Evolutionary conservation across 2,113 vertebrate species (phyloP).

Genomic region (Cochlearius cochlearius): DNA sequence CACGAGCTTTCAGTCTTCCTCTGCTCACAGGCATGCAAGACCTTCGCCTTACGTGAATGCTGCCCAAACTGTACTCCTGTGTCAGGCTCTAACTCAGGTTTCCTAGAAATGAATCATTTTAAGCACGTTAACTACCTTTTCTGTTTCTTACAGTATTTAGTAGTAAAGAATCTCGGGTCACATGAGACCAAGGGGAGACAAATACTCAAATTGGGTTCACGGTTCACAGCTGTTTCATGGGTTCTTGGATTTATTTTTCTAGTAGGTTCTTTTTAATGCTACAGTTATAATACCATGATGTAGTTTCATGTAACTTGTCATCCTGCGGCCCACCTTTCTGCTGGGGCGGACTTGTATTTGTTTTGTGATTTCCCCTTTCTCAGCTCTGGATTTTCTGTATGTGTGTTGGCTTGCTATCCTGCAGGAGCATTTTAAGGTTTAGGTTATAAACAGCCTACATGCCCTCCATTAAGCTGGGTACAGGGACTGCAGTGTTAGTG

Average conservation of each 20-base stretch:
- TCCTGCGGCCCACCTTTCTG: neutral
- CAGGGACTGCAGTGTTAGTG: neutral
- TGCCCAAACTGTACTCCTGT: accelerated
- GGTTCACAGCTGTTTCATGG: neutral
- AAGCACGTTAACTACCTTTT: neutral
- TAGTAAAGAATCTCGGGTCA: neutral
- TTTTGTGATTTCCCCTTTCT: neutral
- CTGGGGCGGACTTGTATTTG: accelerated
- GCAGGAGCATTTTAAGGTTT: neutral
- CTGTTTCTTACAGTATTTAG: accelerated
- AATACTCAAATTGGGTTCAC: neutral
- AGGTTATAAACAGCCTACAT: neutral
- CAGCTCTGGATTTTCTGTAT: neutral
- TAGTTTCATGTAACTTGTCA: neutral
- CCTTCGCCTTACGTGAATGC: too few species aligned
- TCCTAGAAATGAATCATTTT: neutral
- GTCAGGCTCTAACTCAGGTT: neutral
- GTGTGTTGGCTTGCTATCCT: neutral
- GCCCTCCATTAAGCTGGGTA: neutral
- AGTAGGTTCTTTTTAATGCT: neutral
- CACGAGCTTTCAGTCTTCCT: neutral
- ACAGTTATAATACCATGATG: accelerated
- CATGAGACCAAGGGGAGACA: neutral
- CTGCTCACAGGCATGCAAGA: neutral
- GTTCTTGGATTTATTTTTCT: neutral